Percentiles rank a stretch among this genome's conserved stretches.
Evolutionary conservation across 2,797 vertebrate species (phyloP).

Genomic region (Anisognathus igniventris): DNA sequence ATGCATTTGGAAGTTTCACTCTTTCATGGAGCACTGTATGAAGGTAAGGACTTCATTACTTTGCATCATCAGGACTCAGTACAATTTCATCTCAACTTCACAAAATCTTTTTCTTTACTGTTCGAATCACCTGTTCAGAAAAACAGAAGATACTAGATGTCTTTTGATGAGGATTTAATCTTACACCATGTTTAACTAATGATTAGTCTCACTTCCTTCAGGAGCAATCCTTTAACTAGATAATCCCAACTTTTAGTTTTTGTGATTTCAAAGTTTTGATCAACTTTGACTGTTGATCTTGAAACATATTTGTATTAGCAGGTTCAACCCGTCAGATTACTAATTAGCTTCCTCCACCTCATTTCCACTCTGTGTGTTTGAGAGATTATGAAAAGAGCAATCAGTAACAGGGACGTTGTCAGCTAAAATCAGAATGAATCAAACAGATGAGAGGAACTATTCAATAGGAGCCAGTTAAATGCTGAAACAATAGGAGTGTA

Average conservation of each 20-base stretch:
- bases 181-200: slow-evolving; percentile 19
- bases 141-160: not conserved
- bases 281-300: slow-evolving; percentile 47
- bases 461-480: slow-evolving; percentile 77
- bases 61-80: not conserved
- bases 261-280: slow-evolving; percentile 59
- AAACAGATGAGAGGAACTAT: slow-evolving; percentile 71
- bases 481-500: slow-evolving; percentile 72
- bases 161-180: slow-evolving; percentile 36
- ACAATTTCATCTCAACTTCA: not conserved
- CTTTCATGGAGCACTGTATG: fast-evolving
- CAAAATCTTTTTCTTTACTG: not conserved
- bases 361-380: slow-evolving; percentile 64
- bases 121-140: not conserved
- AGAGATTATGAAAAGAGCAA: slow-evolving; percentile 75
- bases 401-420: slow-evolving; percentile 71
- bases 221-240: slow-evolving; percentile 22
- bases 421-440: slow-evolving; percentile 77
- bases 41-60: not conserved
- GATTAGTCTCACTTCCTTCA: slow-evolving; percentile 53
- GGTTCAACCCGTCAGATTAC: slow-evolving; percentile 70
- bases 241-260: slow-evolving; percentile 38
- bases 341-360: slow-evolving; percentile 67
- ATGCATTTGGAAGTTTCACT: fast-evolving
- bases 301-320: slow-evolving; percentile 57